Conservation (phyloP, 2,797 vertebrate genomes). For the Alectoris magna region DNA sequence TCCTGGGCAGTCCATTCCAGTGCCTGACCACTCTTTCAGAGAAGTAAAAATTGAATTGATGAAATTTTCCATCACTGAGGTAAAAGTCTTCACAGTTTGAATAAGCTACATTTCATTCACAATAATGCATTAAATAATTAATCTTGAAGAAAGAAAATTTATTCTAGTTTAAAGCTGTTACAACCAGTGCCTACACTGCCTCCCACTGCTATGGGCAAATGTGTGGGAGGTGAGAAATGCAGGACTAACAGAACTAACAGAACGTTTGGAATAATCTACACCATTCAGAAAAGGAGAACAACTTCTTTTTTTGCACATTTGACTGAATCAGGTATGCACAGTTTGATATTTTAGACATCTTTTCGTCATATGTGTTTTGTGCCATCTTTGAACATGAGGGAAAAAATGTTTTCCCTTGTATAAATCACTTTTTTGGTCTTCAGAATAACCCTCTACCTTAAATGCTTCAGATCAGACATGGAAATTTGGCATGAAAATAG, state of each 20-base stretch:
- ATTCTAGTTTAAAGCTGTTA: not conserved
- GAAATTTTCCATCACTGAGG: not conserved
- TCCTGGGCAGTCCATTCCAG: too few species aligned
- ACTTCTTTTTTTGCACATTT: not conserved
- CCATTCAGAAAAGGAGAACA: not conserved
- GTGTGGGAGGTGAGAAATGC: not conserved
- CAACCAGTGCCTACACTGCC: not conserved
- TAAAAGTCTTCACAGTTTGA: not conserved
- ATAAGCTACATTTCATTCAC: not conserved
- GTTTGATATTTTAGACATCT: not conserved
- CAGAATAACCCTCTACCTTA: not conserved
- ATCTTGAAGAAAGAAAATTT: not conserved
- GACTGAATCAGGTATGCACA: not conserved
- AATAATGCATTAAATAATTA: not conserved
- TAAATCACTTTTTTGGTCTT: not conserved
- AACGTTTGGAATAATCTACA: not conserved
- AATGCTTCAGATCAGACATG: slow-evolving; percentile 23
- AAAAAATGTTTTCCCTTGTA: slow-evolving; percentile 16
- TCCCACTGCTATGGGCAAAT: not conserved
- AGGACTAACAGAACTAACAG: not conserved
- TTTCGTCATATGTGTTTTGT: not conserved
- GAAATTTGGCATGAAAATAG: slow-evolving; percentile 36
- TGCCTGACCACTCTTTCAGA: too few species aligned
- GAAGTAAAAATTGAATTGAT: too few species aligned
- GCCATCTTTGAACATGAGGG: not conserved